Conservation (phyloP, 1,140 invertebrate genomes). For the Magallana gigas region DNA sequence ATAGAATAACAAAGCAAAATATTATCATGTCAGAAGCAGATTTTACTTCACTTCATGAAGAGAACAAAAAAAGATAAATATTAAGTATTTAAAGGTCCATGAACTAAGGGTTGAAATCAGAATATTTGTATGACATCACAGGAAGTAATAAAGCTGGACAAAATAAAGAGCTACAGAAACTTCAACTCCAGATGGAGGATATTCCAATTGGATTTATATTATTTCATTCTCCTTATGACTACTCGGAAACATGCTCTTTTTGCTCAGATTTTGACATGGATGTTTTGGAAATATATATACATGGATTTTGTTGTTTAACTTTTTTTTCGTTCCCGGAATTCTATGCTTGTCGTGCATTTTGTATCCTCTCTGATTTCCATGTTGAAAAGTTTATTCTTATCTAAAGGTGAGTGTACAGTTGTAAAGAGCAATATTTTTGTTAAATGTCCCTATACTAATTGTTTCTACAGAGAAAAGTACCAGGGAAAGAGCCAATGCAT, state of each 20-base stretch:
- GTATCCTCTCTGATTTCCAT: no score
- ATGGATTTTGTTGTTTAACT: conserved; percentile 32
- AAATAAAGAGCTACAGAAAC: no score
- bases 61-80: background rate
- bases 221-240: conserved; percentile 24
- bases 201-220: conserved; percentile 30
- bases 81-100: background rate
- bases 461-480: no score
- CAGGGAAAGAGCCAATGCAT: no score
- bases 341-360: background rate
- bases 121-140: no score
- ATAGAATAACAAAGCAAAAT: conserved; percentile 7
- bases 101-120: no score
- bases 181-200: background rate
- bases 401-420: no score
- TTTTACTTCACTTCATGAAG: background rate
- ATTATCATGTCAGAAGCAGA: background rate
- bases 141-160: no score
- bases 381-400: no score
- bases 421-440: no score
- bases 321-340: conserved; percentile 34
- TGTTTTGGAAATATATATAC: conserved; percentile 35
- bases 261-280: conserved; percentile 21
- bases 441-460: no score
- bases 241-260: background rate